Evolutionary conservation across 2,113 vertebrate species (phyloP).

Genomic region (Ophthalmolycus amberensis): DNA sequence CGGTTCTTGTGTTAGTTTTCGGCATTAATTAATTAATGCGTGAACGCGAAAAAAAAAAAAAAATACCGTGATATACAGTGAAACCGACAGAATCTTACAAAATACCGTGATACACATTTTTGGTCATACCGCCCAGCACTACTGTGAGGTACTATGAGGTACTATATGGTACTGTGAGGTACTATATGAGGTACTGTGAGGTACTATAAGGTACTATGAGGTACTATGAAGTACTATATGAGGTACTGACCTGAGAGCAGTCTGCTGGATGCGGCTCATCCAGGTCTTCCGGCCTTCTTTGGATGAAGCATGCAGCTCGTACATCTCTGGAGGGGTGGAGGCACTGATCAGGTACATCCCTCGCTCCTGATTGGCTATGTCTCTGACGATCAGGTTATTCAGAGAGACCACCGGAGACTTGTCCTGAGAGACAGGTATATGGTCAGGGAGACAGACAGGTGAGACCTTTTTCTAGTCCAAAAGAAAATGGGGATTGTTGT

Average conservation of each 20-base stretch:
- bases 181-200: neutral
- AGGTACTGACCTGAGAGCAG: slow-evolving; percentile 83
- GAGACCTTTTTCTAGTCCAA: no score
- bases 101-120: no score
- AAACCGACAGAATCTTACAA: no score
- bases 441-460: neutral
- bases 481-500: no score
- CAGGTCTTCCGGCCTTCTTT: slow-evolving; percentile 89
- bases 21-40: no score
- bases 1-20: no score
- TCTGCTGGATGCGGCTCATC: slow-evolving; percentile 92
- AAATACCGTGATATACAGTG: no score
- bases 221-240: neutral
- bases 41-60: no score
- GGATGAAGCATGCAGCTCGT: slow-evolving; percentile 90
- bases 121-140: no score
- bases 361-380: slow-evolving; percentile 97
- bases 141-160: no score
- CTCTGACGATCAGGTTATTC: slow-evolving; percentile 91
- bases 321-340: slow-evolving; percentile 91
- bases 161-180: no score
- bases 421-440: slow-evolving; percentile 80
- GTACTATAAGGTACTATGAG: neutral
- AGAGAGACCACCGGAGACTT: slow-evolving; percentile 91
- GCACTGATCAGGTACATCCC: slow-evolving; percentile 95